phyloP scores from a whole-genome alignment of 2,888 invertebrate species.

The Trachelus troglodyta region DNA sequence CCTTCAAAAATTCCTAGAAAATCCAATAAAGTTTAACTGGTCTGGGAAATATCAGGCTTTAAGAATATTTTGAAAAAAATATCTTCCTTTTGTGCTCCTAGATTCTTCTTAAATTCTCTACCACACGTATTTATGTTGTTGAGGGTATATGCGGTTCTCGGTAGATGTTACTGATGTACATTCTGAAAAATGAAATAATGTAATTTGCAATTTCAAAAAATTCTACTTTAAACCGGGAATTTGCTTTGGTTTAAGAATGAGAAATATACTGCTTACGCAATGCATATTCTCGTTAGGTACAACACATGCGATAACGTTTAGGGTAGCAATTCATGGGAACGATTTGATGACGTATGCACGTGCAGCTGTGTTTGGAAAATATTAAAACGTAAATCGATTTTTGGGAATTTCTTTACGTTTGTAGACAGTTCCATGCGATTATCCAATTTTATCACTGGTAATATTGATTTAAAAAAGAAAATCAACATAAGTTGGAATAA shows the following conservation, averaged over 20 bases:
- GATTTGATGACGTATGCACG: background rate
- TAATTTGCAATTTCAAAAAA: background rate
- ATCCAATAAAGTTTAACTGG: background rate
- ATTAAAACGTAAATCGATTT: background rate
- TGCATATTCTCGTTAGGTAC: background rate
- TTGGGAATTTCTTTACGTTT: too few species aligned
- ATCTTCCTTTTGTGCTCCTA: background rate
- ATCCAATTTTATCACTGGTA: too few species aligned
- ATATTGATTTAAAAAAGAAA: too few species aligned
- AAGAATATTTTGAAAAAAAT: background rate
- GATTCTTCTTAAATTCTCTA: background rate
- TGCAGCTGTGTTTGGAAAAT: background rate
- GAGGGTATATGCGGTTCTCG: too few species aligned
- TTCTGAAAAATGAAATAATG: background rate
- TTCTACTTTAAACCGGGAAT: background rate
- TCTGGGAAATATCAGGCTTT: background rate
- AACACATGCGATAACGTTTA: background rate
- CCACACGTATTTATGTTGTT: too few species aligned
- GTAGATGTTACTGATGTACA: background rate
- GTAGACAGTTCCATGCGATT: too few species aligned
- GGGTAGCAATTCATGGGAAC: background rate
- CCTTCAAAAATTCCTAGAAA: slow-evolving; percentile 3
- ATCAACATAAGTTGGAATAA: too few species aligned
- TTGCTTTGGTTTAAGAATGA: background rate
- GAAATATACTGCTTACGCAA: background rate